phyloP scores from a whole-genome alignment of 1,140 invertebrate genomes.

The Bombus waltoni region DNA sequence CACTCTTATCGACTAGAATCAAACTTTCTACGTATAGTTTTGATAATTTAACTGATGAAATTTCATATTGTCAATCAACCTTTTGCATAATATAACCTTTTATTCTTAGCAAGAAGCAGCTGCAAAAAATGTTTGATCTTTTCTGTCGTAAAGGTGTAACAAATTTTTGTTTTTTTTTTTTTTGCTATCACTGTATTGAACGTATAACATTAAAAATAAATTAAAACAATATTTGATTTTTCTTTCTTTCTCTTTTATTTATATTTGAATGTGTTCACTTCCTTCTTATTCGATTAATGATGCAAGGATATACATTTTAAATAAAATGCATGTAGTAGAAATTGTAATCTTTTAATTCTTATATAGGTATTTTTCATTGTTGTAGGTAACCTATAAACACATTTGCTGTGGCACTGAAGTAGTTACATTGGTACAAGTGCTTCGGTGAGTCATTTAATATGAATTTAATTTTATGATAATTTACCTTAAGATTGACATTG shows the following conservation, averaged over 20 bases:
- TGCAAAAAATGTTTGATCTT: neutral
- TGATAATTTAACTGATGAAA: neutral
- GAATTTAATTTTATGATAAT: slow-evolving; percentile 30
- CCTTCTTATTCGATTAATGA: neutral
- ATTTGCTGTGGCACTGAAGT: neutral
- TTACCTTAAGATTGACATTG: slow-evolving; percentile 20
- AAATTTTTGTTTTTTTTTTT: neutral
- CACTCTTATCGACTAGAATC: slow-evolving; percentile 10
- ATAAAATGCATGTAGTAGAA: neutral
- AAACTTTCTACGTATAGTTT: neutral
- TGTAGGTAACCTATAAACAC: slow-evolving; percentile 20
- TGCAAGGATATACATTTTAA: neutral
- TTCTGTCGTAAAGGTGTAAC: neutral
- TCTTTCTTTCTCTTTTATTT: neutral
- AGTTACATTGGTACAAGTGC: slow-evolving; percentile 1
- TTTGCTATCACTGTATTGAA: neutral
- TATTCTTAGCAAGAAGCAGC: neutral
- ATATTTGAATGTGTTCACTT: neutral
- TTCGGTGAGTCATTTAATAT: slow-evolving; percentile 30
- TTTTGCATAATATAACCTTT: neutral
- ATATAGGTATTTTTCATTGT: neutral
- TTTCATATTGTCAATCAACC: neutral
- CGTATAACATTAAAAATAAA: neutral
- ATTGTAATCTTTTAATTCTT: neutral
- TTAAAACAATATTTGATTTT: neutral